Evolutionary conservation across 2,797 vertebrate species (phyloP), one percentile per base, ranked within the genome.

Genomic region (Poecilia gillii): DNA sequence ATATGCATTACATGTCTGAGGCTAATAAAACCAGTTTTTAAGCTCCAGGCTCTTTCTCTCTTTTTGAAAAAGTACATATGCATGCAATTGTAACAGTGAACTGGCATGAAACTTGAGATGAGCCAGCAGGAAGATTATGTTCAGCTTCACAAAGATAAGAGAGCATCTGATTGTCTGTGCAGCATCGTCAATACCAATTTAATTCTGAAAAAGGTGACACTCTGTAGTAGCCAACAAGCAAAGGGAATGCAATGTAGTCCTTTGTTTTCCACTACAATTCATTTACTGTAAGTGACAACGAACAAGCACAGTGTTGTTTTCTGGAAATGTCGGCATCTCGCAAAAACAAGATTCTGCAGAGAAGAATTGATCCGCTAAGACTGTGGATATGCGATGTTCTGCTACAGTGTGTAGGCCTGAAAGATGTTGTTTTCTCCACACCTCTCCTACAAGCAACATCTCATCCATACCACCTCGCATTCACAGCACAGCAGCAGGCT

Each of bases 391-490:
- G 46, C 62, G 28, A 81, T 57, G 53, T 80, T 79, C 82, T 53
- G 39, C 59, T 82, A 70, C 84, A 81, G 51, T 70, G 75, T 76
- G 73, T 74, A 73, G 78, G 81, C 39, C 82, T 81, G 79, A 90
- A 73, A 76, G 74, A 88, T 74, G 76, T 31, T 77, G 70, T 77
- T 85, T 87, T 83, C 83, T 77, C 76, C 66, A 72, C 81, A 74
- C 79, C 62, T 89, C 75, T 86, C 76, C 80, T 84, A 85, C 64
- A 68, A 68, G 82, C 86, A 84, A 73, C 81, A 83, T 77, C 87
- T 90, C 86, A 91, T 86, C 85, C 73, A 87, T 80, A 87, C 84
- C 85, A 81, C 84, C 87, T 81, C 89, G 88, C 86, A 83, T 90
- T 90, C 80, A 73, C 85, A 82, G 82, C 89, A 55, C 89, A 90